phyloP scores from a whole-genome alignment of 2,888 invertebrate species.

The Lacanobia wlatinum region DNA sequence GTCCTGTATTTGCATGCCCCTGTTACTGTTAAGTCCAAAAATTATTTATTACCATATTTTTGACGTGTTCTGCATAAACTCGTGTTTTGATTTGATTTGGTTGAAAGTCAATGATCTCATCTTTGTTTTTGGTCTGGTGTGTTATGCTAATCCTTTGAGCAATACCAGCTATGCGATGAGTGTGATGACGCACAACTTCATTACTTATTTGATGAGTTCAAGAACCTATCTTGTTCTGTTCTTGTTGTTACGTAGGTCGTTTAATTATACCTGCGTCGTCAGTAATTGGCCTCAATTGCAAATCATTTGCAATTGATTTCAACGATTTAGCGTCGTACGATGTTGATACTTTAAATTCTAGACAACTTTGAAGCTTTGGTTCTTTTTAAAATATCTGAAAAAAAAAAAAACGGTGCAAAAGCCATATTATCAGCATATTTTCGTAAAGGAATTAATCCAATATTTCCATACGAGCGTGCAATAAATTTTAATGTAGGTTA shows the following conservation, averaged over 20 bases:
- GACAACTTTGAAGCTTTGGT: background rate
- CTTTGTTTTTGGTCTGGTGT: constrained; percentile 20
- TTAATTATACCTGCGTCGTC: constrained; percentile 49
- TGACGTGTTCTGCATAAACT: constrained; percentile 64
- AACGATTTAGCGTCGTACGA: constrained; percentile 26
- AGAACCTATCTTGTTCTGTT: constrained; percentile 42
- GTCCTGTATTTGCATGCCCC: constrained; percentile 74
- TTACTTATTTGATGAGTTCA: constrained; percentile 47
- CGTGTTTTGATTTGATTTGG: constrained; percentile 49
- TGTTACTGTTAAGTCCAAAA: constrained; percentile 70
- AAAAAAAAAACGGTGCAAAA: background rate
- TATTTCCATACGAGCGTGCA: constrained; percentile 40
- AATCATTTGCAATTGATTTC: constrained; percentile 44
- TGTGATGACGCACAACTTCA: constrained; percentile 38
- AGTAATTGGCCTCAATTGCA: constrained; percentile 49
- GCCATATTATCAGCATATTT: background rate
- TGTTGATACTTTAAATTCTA: background rate
- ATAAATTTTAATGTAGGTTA: constrained; percentile 62
- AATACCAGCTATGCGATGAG: constrained; percentile 16
- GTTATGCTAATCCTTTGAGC: constrained; percentile 21
- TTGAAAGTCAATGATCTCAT: constrained; percentile 22
- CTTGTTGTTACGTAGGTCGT: constrained; percentile 29
- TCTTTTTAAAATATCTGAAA: background rate
- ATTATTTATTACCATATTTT: constrained; percentile 71
- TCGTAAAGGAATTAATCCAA: constrained; percentile 17